Evolutionary conservation across 2,113 vertebrate genomes (phyloP).

Genomic region (Australoheros scitulus): DNA sequence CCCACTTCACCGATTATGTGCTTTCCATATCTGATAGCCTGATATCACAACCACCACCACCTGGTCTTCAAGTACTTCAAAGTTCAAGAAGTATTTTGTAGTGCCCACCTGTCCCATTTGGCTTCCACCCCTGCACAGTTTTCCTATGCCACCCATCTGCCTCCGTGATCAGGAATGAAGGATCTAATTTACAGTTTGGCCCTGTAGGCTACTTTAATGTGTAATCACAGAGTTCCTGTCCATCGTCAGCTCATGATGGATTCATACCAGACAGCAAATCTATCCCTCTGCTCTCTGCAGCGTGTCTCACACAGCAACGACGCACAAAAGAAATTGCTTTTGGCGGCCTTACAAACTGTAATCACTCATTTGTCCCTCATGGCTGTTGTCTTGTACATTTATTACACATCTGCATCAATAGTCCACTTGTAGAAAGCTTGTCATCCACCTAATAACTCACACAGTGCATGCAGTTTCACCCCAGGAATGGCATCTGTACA

Average conservation of each 20-base stretch:
- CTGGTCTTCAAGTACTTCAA: slow-evolving; percentile 41
- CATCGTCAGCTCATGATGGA: slow-evolving; percentile 48
- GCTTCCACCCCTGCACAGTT: slow-evolving; percentile 6
- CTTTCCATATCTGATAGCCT: slow-evolving; percentile 35
- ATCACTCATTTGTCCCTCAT: slow-evolving; percentile 57
- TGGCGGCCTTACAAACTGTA: slow-evolving; percentile 42
- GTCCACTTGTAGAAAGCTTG: slow-evolving; percentile 29
- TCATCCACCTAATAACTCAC: slow-evolving; percentile 46
- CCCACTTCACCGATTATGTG: neutral
- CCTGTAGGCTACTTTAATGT: slow-evolving; percentile 34
- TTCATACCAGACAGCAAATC: slow-evolving; percentile 41
- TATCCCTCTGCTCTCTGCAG: slow-evolving; percentile 25
- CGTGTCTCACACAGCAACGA: slow-evolving; percentile 36
- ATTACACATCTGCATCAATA: slow-evolving; percentile 52
- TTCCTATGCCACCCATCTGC: slow-evolving; percentile 46
- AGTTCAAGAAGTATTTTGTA: slow-evolving; percentile 56
- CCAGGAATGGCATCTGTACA: slow-evolving; percentile 42
- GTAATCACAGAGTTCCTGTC: slow-evolving; percentile 69
- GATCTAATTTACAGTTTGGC: slow-evolving; percentile 67
- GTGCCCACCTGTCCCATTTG: slow-evolving; percentile 45
- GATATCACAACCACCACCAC: slow-evolving; percentile 38
- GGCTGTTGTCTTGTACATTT: slow-evolving; percentile 38
- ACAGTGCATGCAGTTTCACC: slow-evolving; percentile 9
- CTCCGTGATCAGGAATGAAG: slow-evolving; percentile 35
- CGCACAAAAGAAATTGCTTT: slow-evolving; percentile 34